Evolutionary conservation across 1,140 invertebrate genomes (phyloP).

Genomic region (Lethrus apterus): DNA sequence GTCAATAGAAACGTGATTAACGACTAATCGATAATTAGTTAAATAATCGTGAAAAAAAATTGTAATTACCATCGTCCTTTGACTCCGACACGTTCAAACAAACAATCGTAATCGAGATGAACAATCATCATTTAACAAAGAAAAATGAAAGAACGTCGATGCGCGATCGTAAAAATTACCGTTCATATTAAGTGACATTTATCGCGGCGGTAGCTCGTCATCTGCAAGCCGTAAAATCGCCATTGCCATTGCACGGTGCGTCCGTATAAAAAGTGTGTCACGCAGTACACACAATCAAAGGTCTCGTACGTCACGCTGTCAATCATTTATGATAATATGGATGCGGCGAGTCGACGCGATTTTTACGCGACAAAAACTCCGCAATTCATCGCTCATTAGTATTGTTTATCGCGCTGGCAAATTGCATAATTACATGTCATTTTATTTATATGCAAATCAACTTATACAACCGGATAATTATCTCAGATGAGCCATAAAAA

Average conservation of each 20-base stretch:
- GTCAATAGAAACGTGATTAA: too few relatives aligned
- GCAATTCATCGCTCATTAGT: constrained; percentile 7
- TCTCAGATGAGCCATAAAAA: constrained; percentile 3
- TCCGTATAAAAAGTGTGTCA: constrained; percentile 10
- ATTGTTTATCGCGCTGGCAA: constrained; percentile 8
- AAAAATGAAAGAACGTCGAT: too few relatives aligned
- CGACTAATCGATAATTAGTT: too few relatives aligned
- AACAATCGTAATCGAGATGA: too few relatives aligned
- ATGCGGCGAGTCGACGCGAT: not conserved
- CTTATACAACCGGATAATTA: not conserved
- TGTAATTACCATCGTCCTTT: too few relatives aligned
- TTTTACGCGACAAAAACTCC: constrained; percentile 6
- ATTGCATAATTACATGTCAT: constrained; percentile 10
- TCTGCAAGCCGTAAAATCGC: too few relatives aligned
- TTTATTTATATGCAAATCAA: constrained; percentile 12
- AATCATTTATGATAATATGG: constrained; percentile 10
- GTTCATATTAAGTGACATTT: too few relatives aligned
- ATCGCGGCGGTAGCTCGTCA: too few relatives aligned
- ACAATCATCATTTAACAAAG: too few relatives aligned
- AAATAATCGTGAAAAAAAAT: too few relatives aligned
- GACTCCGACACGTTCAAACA: not conserved
- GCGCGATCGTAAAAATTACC: too few relatives aligned
- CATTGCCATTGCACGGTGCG: too few relatives aligned
- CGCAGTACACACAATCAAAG: constrained; percentile 13
- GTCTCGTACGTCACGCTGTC: constrained; percentile 8